Evolutionary conservation across 1,140 invertebrate species (phyloP).

Genomic region (Pachypeltis micranthus): DNA sequence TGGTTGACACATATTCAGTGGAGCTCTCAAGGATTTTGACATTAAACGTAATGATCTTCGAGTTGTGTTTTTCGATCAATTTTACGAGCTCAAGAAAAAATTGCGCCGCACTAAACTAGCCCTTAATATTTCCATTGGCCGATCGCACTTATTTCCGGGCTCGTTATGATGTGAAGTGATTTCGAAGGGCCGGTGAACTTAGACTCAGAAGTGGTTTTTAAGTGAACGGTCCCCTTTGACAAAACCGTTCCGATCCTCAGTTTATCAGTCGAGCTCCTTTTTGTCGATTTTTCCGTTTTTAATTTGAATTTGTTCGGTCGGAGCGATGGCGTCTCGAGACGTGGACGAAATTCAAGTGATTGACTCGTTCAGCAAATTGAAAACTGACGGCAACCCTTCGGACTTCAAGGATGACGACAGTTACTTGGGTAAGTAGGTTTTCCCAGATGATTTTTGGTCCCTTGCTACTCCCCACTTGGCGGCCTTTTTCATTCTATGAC

Average conservation of each 20-base stretch:
- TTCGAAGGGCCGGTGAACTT: background rate
- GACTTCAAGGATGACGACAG: constrained; percentile 17
- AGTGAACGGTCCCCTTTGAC: background rate
- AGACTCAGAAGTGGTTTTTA: background rate
- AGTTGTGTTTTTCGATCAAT: background rate
- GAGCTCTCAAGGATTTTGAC: background rate
- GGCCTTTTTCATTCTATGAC: no score
- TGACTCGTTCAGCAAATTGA: constrained; percentile 33
- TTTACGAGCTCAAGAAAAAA: no score
- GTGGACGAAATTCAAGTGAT: constrained; percentile 52
- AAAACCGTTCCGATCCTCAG: background rate
- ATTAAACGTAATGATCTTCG: background rate
- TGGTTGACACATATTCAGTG: constrained; percentile 18
- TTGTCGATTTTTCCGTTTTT: background rate
- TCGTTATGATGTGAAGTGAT: background rate
- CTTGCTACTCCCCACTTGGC: background rate
- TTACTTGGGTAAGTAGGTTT: background rate
- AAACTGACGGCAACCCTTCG: constrained; percentile 22
- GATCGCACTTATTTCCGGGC: no score
- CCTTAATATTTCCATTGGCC: no score
- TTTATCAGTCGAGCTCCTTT: background rate
- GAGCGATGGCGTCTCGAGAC: constrained; percentile 56
- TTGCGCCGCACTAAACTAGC: no score
- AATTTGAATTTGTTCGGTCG: background rate
- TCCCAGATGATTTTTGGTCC: background rate